Base-by-base conservation (phyloP, 2,113 vertebrate species). In the Penelope pileata region DNA sequence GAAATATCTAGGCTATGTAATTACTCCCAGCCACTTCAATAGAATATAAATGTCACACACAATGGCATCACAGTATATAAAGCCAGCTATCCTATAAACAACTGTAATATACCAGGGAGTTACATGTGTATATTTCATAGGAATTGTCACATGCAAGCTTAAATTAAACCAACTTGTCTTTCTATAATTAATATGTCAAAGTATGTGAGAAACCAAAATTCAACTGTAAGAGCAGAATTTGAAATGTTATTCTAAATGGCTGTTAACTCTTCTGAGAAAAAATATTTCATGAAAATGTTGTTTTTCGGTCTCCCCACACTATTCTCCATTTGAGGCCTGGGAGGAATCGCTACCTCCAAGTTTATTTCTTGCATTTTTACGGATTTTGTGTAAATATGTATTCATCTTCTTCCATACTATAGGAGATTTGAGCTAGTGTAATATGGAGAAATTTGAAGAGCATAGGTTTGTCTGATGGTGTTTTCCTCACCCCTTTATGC, bases 141-240 rank as follows among this genome's bases (percentile, higher is more conserved):
- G 54, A 69, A 24, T 87, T 88, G 73, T 88, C 50, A 63, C 83
- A 51, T 50, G 34, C 26, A 86, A 91, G 12, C 32, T 81, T 83
- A 85, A 90, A 93, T 84, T 73, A 80, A 94, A 91, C 83, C 66
- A 73, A 23, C 45, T n/a, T 63, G 26, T 70, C 18, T 90, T 93
- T 69, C 50, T 88, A 18, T 69, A 88, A 70, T 80, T 88, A 50
- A 11, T 47, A 69, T 77, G 17, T 38, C n/a, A 88, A 91, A 80
- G 66, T 83, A 66, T 7, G 11, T 80, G 59, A 86, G 36, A 90
- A 90, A 86, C 23, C 16, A 38, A 77, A 86, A 26, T 59, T 32
- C 12, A 77, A 14, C 9, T 58, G 18, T 60, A 69, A 83, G 54
- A 83, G 27, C 43, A 60, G 72, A 73, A 86, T 83, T 86, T 83